Base-by-base conservation (phyloP, 2,797 vertebrate genomes). In the Chromis chromis region DNA sequence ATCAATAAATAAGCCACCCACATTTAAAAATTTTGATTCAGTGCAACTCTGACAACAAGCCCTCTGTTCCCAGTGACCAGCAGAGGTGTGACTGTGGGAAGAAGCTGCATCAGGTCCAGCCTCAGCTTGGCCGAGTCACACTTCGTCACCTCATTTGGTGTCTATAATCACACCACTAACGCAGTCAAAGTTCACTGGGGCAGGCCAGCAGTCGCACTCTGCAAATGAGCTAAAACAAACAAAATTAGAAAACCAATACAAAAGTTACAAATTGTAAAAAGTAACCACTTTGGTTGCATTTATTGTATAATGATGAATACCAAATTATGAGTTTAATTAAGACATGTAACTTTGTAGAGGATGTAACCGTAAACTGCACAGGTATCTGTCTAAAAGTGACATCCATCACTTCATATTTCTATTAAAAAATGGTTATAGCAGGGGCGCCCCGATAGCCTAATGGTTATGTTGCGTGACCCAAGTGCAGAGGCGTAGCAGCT, bases 21-120 rank as follows among this genome's bases (percentile, higher is more conserved):
- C 16, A 3, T 50, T 28, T 1, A 28, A 36, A 54, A 52, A 3
- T 7, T 53, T 0, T 39, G 55, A 50, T 46, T 24, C 14, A 8
- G 27, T 42, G 28, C 31, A 40, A 17, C 50, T 62, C 65, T 55
- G 46, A 27, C 58, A 42, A 48, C 19, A n/a, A 14, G 27, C n/a
- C 4, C 52, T 67, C 42, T 39, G 13, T 44, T 46, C 27, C 17
- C 27, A 28, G 52, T 7, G 50, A 48, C 19, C n/a, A 28, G 54
- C 31, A 1, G 48, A 85, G 83, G 92, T 90, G 90, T 87, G 87
- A 89, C 68, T 68, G 73, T 91, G 91, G 83, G 91, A 92, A 92
- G 79, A 17, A 1, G 0, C 54, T 6, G 13, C 57, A 49, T 13
- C 36, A 21, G 46, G 21, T n/a, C 54, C 50, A 36, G 65, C 16